Evolutionary conservation across 2,113 vertebrate species (phyloP).

Genomic region (Cavia porcellus): DNA sequence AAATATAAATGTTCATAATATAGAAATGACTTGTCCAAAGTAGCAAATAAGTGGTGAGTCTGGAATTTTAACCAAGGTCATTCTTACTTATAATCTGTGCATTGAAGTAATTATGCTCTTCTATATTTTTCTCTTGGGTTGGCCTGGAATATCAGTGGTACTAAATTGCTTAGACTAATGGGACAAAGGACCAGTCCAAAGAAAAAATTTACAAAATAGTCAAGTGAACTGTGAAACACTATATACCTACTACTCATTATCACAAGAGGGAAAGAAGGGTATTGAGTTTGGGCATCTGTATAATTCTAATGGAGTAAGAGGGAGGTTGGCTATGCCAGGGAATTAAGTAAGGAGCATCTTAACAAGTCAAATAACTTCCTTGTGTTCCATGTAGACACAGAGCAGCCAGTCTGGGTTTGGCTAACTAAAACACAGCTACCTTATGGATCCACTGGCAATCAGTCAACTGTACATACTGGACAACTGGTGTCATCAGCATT

Average conservation of each 20-base stretch:
- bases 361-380: not conserved
- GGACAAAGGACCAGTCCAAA: not conserved
- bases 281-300: not conserved
- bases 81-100: constrained; percentile 3
- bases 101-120: not conserved
- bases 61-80: not conserved
- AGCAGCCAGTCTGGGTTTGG: not conserved
- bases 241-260: not conserved
- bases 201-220: not conserved
- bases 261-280: not conserved
- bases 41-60: not conserved
- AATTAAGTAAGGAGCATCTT: not conserved
- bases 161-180: not conserved
- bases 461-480: not conserved
- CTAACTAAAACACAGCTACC: not conserved
- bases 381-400: not conserved
- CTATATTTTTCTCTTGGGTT: not conserved
- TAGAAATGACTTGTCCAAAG: not conserved
- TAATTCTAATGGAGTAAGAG: not conserved
- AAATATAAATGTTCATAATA: constrained; percentile 24
- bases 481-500: not conserved
- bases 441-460: not conserved
- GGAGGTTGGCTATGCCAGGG: not conserved
- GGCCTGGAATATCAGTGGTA: not conserved
- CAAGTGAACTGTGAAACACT: not conserved